Conservation (phyloP, 2,113 vertebrate species). For the Turdus rufiventris region DNA sequence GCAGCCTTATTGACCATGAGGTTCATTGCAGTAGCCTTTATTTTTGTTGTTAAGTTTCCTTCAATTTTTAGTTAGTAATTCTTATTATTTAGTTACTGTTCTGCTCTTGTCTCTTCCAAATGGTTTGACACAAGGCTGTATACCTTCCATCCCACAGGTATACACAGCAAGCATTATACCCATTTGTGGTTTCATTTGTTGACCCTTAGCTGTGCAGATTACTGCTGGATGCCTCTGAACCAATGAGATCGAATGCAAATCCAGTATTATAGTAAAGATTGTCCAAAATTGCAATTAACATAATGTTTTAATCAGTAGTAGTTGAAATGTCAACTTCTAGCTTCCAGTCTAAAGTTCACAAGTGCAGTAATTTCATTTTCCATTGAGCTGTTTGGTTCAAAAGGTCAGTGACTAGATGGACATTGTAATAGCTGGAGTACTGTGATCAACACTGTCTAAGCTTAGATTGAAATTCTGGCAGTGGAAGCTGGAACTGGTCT, state of each 20-base stretch:
- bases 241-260: not conserved
- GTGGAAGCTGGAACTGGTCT: not conserved
- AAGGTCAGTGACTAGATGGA: not conserved
- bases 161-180: not conserved
- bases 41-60: not conserved
- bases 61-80: not conserved
- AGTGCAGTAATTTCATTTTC: not conserved
- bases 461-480: not conserved
- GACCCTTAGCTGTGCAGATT: not conserved
- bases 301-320: not conserved
- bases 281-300: not conserved
- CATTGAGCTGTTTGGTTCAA: not conserved
- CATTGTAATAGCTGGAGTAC: not conserved
- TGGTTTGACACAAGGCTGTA: not conserved
- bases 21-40: not conserved
- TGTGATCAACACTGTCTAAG: not conserved
- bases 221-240: not conserved
- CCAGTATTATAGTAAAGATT: not conserved
- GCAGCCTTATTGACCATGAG: not conserved
- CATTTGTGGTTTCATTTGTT: not conserved
- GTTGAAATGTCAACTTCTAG: not conserved
- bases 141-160: not conserved
- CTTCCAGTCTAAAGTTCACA: not conserved
- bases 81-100: not conserved
- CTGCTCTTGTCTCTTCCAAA: not conserved